phyloP scores from a whole-genome alignment of 2,888 invertebrate species.

The Chaetogeoica ovagalla region DNA sequence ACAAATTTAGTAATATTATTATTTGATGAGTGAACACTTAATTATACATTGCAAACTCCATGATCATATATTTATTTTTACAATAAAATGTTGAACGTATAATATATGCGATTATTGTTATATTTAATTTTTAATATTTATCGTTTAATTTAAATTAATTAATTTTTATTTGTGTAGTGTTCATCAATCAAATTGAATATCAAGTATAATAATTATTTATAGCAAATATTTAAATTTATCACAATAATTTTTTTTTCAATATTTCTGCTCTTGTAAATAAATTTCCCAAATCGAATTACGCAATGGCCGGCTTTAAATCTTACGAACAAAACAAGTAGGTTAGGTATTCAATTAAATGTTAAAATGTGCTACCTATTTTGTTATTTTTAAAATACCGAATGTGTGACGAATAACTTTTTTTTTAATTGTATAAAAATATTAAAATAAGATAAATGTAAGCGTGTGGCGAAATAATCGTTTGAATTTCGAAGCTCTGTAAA shows the following conservation, averaged over 20 bases:
- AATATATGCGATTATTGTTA: not conserved
- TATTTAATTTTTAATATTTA: not conserved
- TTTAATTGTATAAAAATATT: too few relatives aligned
- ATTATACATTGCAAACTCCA: not conserved
- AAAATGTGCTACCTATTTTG: too few relatives aligned
- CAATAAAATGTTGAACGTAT: not conserved
- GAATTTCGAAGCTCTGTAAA: too few relatives aligned
- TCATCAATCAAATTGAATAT: not conserved
- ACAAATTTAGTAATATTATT: conserved; percentile 4
- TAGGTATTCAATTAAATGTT: too few relatives aligned
- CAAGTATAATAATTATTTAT: not conserved
- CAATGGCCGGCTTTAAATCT: not conserved
- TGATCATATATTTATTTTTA: not conserved
- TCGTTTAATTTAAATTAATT: too few relatives aligned
- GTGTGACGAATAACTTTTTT: too few relatives aligned
- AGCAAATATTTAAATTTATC: not conserved
- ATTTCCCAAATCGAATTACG: not conserved
- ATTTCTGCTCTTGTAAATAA: not conserved
- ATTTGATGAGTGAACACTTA: not conserved
- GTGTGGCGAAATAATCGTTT: too few relatives aligned
- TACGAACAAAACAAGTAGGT: too few relatives aligned
- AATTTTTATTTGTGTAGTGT: not conserved
- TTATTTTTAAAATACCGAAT: too few relatives aligned
- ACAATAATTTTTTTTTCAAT: not conserved
- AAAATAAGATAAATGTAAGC: too few relatives aligned